A percentile compares a stretch with the other conserved stretches of the same genome.
phyloP scores from a whole-genome alignment of 2,797 vertebrate species.

The Argya squamiceps region DNA sequence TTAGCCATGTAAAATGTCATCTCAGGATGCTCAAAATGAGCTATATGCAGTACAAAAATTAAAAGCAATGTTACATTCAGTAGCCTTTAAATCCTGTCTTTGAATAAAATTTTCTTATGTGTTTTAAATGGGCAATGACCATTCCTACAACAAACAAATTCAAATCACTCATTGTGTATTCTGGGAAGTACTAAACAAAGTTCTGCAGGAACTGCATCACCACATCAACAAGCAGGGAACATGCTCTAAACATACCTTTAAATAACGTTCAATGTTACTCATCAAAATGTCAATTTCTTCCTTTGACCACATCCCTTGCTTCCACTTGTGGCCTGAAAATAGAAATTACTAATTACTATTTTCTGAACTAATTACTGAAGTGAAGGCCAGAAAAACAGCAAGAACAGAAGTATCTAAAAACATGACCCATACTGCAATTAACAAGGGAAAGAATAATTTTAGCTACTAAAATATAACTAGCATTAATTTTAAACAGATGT shows the following conservation, averaged over 20 bases:
- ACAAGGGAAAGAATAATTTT: background rate
- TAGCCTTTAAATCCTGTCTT: background rate
- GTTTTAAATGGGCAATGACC: background rate
- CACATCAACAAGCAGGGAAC: background rate
- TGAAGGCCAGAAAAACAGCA: background rate
- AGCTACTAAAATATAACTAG: background rate
- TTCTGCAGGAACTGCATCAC: background rate
- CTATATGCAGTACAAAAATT: background rate
- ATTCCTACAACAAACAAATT: background rate
- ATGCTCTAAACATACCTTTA: conserved; percentile 84
- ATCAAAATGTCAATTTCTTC: conserved; percentile 98
- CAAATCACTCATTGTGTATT: background rate
- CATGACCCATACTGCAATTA: background rate
- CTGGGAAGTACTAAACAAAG: background rate
- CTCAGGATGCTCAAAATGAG: background rate
- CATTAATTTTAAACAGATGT: background rate
- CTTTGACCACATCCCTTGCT: conserved; percentile 99
- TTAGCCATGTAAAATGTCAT: background rate
- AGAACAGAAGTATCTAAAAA: background rate
- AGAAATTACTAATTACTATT: too few relatives aligned
- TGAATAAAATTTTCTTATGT: background rate
- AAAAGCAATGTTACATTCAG: background rate
- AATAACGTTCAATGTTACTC: conserved; percentile 94
- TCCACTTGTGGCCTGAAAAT: conserved; percentile 95
- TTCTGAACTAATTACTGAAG: background rate